phyloP scores from a whole-genome alignment of 30 jellyfish, hydroid and myxozoan species.

The Turritopsis dohrnii region DNA sequence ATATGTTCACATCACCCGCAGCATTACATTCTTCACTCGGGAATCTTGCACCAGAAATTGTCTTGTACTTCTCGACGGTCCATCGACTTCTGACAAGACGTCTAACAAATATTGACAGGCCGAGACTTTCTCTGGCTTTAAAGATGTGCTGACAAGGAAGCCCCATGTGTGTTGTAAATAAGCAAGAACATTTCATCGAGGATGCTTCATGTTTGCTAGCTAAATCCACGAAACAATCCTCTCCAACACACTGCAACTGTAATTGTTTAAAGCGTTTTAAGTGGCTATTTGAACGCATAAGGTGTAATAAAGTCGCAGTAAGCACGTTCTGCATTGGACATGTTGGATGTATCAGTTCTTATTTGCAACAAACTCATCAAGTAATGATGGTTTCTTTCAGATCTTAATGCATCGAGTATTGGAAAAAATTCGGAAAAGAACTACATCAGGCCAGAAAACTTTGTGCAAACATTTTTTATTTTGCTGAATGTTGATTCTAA shows the following conservation, averaged over 20 bases:
- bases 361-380: too few species aligned
- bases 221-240: too few species aligned
- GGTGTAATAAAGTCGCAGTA: slow-evolving; percentile 30
- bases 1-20: slow-evolving; percentile 9
- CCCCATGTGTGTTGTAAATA: too few species aligned
- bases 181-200: too few species aligned
- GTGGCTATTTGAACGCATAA: slow-evolving; percentile 34
- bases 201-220: too few species aligned
- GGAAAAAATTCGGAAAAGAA: too few species aligned
- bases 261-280: background rate
- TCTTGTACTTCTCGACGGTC: slow-evolving; percentile 27
- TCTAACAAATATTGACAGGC: too few species aligned
- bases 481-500: slow-evolving; percentile 8
- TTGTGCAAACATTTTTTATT: background rate
- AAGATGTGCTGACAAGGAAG: too few species aligned
- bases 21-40: background rate
- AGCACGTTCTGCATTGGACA: background rate
- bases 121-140: too few species aligned
- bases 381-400: too few species aligned
- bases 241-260: background rate
- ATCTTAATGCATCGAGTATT: too few species aligned
- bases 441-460: slow-evolving; percentile 8
- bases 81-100: slow-evolving; percentile 36
- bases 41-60: background rate
- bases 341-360: too few species aligned